Base-by-base conservation (phyloP, 2,797 vertebrate species). In the Vipera ursinii region DNA sequence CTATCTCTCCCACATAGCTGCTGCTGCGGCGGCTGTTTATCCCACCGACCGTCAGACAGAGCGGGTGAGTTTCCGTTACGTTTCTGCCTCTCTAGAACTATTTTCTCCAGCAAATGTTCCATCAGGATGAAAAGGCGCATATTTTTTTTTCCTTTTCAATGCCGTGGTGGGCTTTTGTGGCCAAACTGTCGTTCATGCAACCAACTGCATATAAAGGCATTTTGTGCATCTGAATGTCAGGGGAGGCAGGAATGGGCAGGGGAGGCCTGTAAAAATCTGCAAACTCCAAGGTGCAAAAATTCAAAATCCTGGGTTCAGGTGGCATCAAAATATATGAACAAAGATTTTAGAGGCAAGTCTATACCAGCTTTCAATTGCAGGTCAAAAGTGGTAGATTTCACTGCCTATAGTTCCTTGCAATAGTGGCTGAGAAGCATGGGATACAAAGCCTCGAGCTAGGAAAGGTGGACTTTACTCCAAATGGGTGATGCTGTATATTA, bases 1-100 rank as follows among this genome's bases (percentile, higher is more conserved):
- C 93, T 98, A 98, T 97, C 98, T 98, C 93, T 98, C 97, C 56
- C 97, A 96, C 96, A 96, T 97, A 96, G 96, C 97, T 95, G 95
- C 94, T 95, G 96, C 97, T 94, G 96, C 96, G 95, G 96, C 97
- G 94, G 96, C 96, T 93, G 97, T 97, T 94, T 93, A 93, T 78
- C 2, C 38, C 20, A 9, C 93, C 90, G 10, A 88, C 92, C 95
- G 93, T 93, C 93, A 91, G 86, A 28, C 94, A 89, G 97, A 97
- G 96, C 88, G 85, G 95, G 98, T 98, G 98, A 98, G 97, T 94
- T 94, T 93, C 73, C 89, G 65, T 95, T 51, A 17, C 96, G 97
- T 95, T 95, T 92, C 2, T 89, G 63, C 0, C 82, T 1, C 94
- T 24, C 88, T 91, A 10, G n/a, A 0, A 85, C 92, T 95, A 96